Evolutionary conservation across 2,113 vertebrate genomes (phyloP).

Genomic region (Microcebus griseorufus): DNA sequence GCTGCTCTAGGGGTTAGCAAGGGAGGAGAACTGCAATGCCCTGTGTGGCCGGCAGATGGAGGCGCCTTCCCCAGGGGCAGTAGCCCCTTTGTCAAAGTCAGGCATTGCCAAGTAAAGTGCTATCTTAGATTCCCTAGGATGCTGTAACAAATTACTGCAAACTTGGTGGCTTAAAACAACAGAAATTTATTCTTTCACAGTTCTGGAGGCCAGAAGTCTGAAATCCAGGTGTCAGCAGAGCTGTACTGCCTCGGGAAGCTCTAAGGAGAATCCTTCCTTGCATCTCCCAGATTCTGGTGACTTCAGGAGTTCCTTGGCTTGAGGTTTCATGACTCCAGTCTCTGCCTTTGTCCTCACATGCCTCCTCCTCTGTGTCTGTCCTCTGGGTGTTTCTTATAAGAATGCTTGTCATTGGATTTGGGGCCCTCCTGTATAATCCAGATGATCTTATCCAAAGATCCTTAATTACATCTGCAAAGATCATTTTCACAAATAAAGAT

Average conservation of each 20-base stretch:
- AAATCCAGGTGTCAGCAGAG: background rate
- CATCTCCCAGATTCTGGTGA: background rate
- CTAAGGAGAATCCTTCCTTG: background rate
- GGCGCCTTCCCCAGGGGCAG: rapidly evolving
- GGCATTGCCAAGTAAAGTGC: no score
- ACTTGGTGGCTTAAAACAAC: background rate
- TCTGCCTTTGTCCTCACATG: background rate
- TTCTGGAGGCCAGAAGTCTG: background rate
- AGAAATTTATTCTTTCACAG: background rate
- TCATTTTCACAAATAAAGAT: background rate
- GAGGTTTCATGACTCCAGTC: background rate
- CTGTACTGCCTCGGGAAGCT: background rate
- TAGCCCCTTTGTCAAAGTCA: background rate
- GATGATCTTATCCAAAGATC: background rate
- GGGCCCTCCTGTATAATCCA: background rate
- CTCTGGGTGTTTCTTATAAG: background rate
- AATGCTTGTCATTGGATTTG: background rate
- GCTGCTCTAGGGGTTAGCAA: rapidly evolving
- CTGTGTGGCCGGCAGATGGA: background rate
- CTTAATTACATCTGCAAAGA: background rate
- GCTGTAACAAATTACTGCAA: background rate
- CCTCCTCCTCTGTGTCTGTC: background rate
- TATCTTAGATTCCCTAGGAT: background rate
- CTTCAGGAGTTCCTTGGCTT: background rate
- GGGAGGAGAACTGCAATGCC: no score